phyloP scores from a whole-genome alignment of 2,113 vertebrate genomes.

The Australoheros scitulus region DNA sequence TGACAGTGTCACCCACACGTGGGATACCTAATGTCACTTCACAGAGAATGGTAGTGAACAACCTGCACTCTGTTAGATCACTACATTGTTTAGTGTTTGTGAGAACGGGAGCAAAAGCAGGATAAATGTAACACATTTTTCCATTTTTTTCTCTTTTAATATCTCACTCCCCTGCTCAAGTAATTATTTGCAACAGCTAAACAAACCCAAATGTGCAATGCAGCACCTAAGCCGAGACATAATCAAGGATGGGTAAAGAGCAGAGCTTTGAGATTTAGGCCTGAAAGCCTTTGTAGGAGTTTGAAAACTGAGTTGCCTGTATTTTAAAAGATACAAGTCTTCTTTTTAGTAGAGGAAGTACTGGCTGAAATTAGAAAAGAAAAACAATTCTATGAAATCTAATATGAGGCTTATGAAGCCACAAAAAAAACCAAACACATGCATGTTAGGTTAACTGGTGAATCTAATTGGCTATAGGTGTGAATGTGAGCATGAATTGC shows the following conservation, averaged over 20 bases:
- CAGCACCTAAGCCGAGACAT: background rate
- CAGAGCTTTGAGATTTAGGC: background rate
- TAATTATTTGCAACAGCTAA: background rate
- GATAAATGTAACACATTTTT: background rate
- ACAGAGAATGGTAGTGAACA: conserved; percentile 41
- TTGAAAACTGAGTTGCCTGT: background rate
- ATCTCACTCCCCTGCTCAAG: background rate
- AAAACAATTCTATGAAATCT: background rate
- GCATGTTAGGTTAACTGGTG: no score
- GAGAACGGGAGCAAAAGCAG: background rate
- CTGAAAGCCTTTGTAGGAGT: background rate
- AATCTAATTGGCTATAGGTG: background rate
- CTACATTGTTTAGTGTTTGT: background rate
- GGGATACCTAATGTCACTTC: conserved; percentile 54
- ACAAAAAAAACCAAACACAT: background rate
- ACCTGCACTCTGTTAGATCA: conserved; percentile 31
- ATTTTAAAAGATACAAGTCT: background rate
- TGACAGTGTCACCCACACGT: conserved; percentile 46
- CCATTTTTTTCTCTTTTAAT: background rate
- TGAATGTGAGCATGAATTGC: background rate
- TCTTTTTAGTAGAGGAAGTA: background rate
- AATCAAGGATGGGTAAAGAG: background rate
- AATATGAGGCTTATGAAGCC: background rate
- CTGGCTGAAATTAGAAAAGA: background rate
- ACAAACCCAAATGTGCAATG: background rate